These are phyloP conservation scores for Brachionus manjavacas DNA, from an alignment of 1,140 invertebrate genomes.

Conservation along the genomic window DNA sequence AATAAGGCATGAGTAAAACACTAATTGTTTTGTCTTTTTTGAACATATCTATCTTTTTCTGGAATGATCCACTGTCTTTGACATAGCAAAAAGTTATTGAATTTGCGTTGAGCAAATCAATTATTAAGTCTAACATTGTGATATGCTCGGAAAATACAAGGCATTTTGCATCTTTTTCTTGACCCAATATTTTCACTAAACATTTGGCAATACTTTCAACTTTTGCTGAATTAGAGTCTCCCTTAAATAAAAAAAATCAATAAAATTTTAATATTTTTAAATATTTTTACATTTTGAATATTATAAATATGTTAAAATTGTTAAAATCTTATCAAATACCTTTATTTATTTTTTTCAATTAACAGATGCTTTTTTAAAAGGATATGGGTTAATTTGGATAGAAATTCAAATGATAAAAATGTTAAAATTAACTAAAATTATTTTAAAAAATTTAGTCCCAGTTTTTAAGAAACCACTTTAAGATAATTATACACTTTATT, in stretches of 20 bases:
- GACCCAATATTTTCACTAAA: slow-evolving; percentile 61
- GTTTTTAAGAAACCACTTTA: too few relatives aligned
- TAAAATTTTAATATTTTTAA: not conserved
- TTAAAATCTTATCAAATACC: too few relatives aligned
- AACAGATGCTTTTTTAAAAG: too few relatives aligned
- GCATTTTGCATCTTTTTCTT: slow-evolving; percentile 64
- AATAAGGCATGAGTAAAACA: slow-evolving; percentile 66
- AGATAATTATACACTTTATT: too few relatives aligned
- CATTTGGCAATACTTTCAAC: slow-evolving; percentile 65
- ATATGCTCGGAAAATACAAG: slow-evolving; percentile 65
- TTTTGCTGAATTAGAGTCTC: slow-evolving; percentile 67
- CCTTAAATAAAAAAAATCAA: slow-evolving; percentile 47
- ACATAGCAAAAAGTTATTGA: not conserved
- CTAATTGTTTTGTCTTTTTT: slow-evolving; percentile 56
- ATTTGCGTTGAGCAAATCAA: not conserved
- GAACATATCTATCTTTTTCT: slow-evolving; percentile 23
- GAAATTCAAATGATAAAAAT: too few relatives aligned
- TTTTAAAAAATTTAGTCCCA: too few relatives aligned
- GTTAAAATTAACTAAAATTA: too few relatives aligned
- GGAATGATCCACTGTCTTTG: not conserved
- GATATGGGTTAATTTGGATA: too few relatives aligned
- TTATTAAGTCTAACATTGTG: slow-evolving; percentile 22
- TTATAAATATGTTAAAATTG: too few relatives aligned
- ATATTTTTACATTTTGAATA: too few relatives aligned
- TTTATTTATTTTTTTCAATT: too few relatives aligned